Conservation (phyloP, 2,113 vertebrate species). For the Amia ocellicauda region DNA sequence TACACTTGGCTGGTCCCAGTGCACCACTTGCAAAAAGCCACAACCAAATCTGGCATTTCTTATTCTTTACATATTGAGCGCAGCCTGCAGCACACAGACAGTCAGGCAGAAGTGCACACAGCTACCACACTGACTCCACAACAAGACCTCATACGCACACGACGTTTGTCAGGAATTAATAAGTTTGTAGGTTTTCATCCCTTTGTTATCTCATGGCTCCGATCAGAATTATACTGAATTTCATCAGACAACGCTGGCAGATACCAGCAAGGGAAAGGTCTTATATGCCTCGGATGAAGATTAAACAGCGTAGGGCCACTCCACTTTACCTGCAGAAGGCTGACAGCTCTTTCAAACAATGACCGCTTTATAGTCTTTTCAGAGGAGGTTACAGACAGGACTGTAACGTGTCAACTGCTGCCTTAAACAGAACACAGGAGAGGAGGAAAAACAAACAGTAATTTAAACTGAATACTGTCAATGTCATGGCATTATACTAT, state of each 20-base stretch:
- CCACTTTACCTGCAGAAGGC: background rate
- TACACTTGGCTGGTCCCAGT: no score
- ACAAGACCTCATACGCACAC: background rate
- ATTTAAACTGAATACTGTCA: background rate
- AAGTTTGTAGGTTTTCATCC: background rate
- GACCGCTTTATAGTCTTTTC: conserved; percentile 26
- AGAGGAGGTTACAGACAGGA: conserved; percentile 39
- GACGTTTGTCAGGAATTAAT: background rate
- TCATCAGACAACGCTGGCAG: background rate
- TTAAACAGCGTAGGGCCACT: background rate
- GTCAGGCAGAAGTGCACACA: background rate
- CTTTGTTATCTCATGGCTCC: background rate
- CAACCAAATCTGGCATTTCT: no score
- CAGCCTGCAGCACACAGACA: no score
- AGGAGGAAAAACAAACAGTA: conserved; percentile 28
- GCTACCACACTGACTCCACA: conserved; percentile 5
- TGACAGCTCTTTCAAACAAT: conserved; percentile 20
- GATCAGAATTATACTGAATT: background rate
- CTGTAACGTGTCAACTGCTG: conserved; percentile 29
- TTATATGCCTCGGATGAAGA: background rate
- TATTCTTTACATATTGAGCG: no score
- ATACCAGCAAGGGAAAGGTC: conserved; percentile 2
- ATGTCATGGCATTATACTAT: background rate
- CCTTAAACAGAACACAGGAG: conserved; percentile 26
- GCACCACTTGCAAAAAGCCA: no score